Evolutionary conservation across 2,888 invertebrate genomes (phyloP).

Genomic region (Synergus laeviventris): DNA sequence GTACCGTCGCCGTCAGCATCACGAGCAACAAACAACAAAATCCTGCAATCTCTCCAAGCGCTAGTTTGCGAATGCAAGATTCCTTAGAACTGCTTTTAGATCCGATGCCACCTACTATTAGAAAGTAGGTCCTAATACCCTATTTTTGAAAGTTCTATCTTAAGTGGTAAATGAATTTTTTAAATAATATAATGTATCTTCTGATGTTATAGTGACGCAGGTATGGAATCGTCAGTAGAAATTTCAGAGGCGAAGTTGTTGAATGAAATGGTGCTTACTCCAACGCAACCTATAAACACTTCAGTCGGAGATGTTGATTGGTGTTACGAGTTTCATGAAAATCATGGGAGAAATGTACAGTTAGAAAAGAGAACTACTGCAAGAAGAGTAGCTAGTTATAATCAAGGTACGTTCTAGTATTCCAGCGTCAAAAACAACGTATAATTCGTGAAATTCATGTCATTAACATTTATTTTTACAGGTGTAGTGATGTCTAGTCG

Average conservation of each 20-base stretch:
- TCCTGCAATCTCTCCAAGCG: conserved; percentile 75
- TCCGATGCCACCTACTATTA: conserved; percentile 75
- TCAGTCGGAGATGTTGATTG: conserved; percentile 67
- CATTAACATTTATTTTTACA: conserved; percentile 65
- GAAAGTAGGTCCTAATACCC: conserved; percentile 62
- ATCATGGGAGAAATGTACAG: conserved; percentile 90
- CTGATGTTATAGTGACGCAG: conserved; percentile 71
- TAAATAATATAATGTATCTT: background rate
- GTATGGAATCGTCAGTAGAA: conserved; percentile 71
- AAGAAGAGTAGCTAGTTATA: conserved; percentile 87
- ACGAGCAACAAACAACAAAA: conserved; percentile 81
- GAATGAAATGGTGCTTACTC: conserved; percentile 68
- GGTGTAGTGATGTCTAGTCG: conserved; percentile 77
- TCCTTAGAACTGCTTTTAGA: conserved; percentile 81
- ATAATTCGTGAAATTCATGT: background rate
- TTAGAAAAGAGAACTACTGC: conserved; percentile 83
- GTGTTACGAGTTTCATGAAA: conserved; percentile 85
- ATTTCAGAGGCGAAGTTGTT: conserved; percentile 70
- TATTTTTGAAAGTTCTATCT: background rate
- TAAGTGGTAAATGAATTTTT: background rate
- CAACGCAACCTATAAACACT: conserved; percentile 66
- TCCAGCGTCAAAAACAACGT: background rate
- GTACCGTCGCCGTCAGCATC: conserved; percentile 86
- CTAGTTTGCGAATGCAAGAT: conserved; percentile 78
- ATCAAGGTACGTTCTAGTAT: conserved; percentile 81